Conservation (phyloP, 2,797 vertebrate genomes). For the Manis javanica region DNA sequence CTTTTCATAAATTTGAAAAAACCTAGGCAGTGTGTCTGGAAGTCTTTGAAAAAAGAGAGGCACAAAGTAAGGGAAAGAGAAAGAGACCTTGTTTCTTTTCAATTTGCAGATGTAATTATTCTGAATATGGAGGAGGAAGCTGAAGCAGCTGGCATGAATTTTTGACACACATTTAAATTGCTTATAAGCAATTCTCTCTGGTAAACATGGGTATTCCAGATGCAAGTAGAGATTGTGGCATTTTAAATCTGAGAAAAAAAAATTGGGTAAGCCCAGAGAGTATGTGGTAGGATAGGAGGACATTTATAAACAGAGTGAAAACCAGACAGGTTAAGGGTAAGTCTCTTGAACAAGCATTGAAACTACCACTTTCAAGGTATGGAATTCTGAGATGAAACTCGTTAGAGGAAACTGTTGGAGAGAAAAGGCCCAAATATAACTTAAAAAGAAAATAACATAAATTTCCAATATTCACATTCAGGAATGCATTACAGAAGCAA, state of each 20-base stretch:
- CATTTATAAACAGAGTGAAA: conserved; percentile 19
- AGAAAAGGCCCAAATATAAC: background rate
- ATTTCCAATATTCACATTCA: background rate
- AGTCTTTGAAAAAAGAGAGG: background rate
- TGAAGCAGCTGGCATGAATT: conserved; percentile 32
- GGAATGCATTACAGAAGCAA: background rate
- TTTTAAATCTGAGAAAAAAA: conserved; percentile 21
- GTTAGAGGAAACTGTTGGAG: background rate
- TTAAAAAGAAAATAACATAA: background rate
- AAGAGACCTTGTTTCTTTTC: background rate
- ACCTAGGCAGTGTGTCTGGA: background rate
- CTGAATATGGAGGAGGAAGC: background rate
- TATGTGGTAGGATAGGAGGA: background rate
- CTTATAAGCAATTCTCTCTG: conserved; percentile 55
- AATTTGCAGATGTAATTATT: conserved; percentile 45
- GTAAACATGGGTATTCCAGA: conserved; percentile 53
- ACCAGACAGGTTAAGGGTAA: background rate
- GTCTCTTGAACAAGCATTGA: background rate
- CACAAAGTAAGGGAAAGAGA: background rate
- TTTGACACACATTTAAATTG: conserved; percentile 65
- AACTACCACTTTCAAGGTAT: background rate
- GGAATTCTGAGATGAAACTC: background rate
- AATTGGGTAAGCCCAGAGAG: background rate
- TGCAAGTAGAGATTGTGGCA: conserved; percentile 24
- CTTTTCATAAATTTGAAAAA: conserved; percentile 39